Percentiles rank a stretch among this genome's conserved stretches.
Conservation (phyloP, 2,113 vertebrate species). For the Argyrosomus japonicus region DNA sequence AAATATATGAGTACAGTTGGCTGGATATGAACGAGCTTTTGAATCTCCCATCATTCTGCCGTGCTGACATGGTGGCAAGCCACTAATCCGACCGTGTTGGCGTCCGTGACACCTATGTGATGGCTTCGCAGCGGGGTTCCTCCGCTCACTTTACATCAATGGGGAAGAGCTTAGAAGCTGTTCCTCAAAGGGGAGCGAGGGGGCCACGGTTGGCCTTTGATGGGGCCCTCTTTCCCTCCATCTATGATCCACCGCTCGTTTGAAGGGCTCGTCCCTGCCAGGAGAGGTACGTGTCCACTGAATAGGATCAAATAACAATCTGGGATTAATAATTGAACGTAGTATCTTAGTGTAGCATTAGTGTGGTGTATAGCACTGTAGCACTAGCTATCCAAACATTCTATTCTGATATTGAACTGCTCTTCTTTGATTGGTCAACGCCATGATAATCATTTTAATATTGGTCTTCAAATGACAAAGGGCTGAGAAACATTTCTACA, state of each 20-base stretch:
- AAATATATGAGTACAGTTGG: slow-evolving; percentile 6
- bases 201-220: slow-evolving; percentile 15
- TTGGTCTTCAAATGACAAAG: background rate
- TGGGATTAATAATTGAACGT: slow-evolving; percentile 15
- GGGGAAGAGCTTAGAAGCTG: slow-evolving; percentile 14
- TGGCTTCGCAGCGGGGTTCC: slow-evolving; percentile 20
- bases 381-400: background rate
- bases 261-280: background rate
- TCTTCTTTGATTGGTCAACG: background rate
- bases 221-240: background rate
- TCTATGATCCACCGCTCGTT: background rate
- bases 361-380: background rate
- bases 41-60: slow-evolving; percentile 18
- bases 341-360: background rate
- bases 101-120: slow-evolving; percentile 40
- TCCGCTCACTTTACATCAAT: slow-evolving; percentile 28
- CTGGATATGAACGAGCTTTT: slow-evolving; percentile 27
- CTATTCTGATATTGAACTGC: background rate
- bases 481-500: background rate
- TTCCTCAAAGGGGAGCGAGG: slow-evolving; percentile 28
- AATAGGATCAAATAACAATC: slow-evolving; percentile 31
- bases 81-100: background rate
- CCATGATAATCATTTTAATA: background rate
- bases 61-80: background rate
- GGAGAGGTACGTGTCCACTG: background rate